Conservation (phyloP, 2,888 invertebrate species). For the Sericinus montela region DNA sequence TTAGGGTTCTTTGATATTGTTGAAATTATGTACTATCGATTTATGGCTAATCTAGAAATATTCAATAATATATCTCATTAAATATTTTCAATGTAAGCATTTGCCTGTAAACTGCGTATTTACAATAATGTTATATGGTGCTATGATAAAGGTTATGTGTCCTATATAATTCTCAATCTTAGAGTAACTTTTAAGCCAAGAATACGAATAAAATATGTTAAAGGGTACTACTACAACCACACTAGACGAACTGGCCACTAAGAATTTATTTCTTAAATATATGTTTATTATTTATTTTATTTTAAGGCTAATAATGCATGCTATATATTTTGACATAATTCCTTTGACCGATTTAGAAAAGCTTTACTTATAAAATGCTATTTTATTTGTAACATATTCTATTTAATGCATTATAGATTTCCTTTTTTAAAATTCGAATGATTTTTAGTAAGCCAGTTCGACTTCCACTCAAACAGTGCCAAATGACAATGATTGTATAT, state of each 20-base stretch:
- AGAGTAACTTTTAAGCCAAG: conserved; percentile 53
- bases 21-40: conserved; percentile 73
- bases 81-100: conserved; percentile 58
- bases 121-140: conserved; percentile 54
- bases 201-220: conserved; percentile 51
- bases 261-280: conserved; percentile 18
- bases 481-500: conserved; percentile 55
- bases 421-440: not conserved
- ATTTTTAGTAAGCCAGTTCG: conserved; percentile 49
- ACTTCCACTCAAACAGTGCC: conserved; percentile 71
- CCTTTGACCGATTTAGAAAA: no score
- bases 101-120: conserved; percentile 59
- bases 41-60: conserved; percentile 70
- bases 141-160: conserved; percentile 45
- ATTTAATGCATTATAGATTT: no score
- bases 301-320: no score
- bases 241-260: conserved; percentile 62
- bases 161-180: conserved; percentile 50
- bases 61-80: conserved; percentile 53
- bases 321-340: no score
- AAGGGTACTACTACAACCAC: conserved; percentile 66
- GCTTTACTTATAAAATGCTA: no score
- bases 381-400: no score
- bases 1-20: conserved; percentile 71
- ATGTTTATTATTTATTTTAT: no score